A percentile compares a stretch with the other conserved stretches of the same genome.
Conservation (phyloP, 1,140 invertebrate species). For the Caenorhabditis remanei region DNA sequence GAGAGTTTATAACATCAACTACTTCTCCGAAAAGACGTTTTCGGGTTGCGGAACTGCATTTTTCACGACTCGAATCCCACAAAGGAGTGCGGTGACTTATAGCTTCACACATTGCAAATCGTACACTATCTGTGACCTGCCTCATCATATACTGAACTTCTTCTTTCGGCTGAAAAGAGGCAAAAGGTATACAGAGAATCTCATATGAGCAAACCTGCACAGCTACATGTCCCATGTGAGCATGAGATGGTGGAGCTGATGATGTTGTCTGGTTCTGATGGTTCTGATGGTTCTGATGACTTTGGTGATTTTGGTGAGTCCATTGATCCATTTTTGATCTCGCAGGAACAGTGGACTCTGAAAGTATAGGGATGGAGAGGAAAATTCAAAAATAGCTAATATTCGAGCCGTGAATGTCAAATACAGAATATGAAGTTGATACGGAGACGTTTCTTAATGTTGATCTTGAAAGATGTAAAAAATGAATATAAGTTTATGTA, state of each 20-base stretch:
- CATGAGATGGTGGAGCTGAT: neutral
- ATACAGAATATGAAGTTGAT: too few relatives aligned
- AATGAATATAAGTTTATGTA: too few relatives aligned
- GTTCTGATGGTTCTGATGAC: conserved; percentile 11
- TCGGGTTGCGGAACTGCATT: neutral
- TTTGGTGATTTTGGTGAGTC: neutral
- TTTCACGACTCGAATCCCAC: conserved; percentile 53
- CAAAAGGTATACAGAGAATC: too few relatives aligned
- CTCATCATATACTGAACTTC: conserved; percentile 31
- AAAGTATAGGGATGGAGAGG: too few relatives aligned
- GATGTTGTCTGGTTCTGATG: neutral
- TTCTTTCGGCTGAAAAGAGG: neutral
- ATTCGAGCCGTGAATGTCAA: too few relatives aligned
- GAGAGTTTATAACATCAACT: conserved; percentile 5
- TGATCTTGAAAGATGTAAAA: too few relatives aligned
- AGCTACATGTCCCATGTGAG: conserved; percentile 20
- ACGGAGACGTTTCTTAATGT: too few relatives aligned
- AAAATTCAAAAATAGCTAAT: too few relatives aligned
- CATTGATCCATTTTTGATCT: conserved; percentile 19
- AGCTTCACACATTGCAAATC: conserved; percentile 40
- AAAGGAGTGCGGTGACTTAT: conserved; percentile 15
- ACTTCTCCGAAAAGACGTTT: conserved; percentile 55
- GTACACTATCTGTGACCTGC: conserved; percentile 41
- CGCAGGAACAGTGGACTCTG: too few relatives aligned
- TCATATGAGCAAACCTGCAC: neutral